Base-by-base conservation (phyloP, 2,888 invertebrate genomes). In the Agapostemon virescens region DNA sequence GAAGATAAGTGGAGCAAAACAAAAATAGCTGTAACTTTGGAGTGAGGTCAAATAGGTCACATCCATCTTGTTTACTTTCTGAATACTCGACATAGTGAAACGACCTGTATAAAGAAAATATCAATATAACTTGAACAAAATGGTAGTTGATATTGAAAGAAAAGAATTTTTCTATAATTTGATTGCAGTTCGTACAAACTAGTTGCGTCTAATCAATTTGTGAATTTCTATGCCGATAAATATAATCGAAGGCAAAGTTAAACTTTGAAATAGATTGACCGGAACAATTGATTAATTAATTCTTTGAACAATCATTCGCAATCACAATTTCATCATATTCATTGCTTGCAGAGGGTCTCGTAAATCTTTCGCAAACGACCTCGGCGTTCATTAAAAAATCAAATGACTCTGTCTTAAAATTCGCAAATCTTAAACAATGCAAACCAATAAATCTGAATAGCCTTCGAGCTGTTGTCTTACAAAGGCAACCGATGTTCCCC, bases 401-500 rank as follows among this genome's bases (percentile, higher is more conserved):
- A 45, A 45, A 45, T 7, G 45, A 45, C 20, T 20, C 6, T 6
- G 52, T 52, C 11, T 11, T 23, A 33, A 61, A 33, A 33, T 61
- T 33, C 17, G 33, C 33, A 20, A 20, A 61, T 61, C 20, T 20
- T 63, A n/a, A 36, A 11, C 36, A n/a, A n/a, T 63, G 6, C 11
- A n/a, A 36, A 36, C 33, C 30, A 36, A 63, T 63, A 63, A 63
- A 36, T 63, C 36, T 23, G 20, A 64, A 30, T 23, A 61, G 33
- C 9, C 2, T 15, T 20, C 36, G 11, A 49, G 33, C 33, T 26
- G 52, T 63, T 30, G 78, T 72, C 36, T 68, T 11, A 45, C 17
- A 30, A 42, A 13, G 55, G 55, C 49, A 63, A 55, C 45, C 55
- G 64, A 72, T 61, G 76, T 61, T 68, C n/a, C 30, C 20, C 26